Base-by-base conservation (phyloP, 2,113 vertebrate species). In the Xerus inauris region DNA sequence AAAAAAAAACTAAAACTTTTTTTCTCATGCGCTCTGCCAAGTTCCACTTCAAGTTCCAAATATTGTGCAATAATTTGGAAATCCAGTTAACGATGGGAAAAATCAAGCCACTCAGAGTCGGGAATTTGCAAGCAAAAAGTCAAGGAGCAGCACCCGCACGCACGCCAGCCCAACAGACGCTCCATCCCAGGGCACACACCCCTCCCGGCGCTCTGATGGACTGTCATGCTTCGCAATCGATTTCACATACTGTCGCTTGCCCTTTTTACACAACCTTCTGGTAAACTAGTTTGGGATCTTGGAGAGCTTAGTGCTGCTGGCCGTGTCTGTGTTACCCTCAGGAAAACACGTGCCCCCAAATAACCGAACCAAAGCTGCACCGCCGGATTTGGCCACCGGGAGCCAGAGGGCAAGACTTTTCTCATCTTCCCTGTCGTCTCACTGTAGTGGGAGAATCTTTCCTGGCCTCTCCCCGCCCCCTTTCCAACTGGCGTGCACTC, bases 171-270 rank as follows among this genome's bases (percentile, higher is more conserved):
- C 62, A 2, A 38, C 49, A 26, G 42, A 82, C n/a, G 17, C 87
- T 2, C 76, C 72, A 77, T 49, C 87, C 82, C 75, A 6, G 69
- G 32, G 77, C 3, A 30, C 83, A n/a, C 57, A 80, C 64, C 85
- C 81, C 90, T 89, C 72, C 64, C 26, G 12, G 2, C 28, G 8
- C 81, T 35, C 64, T 5, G 47, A 65, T 13, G 35, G 38, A 83
- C 85, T 32, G 89, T 96, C 96, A 96, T 19, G 93, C 94, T 93
- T 62, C 12, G 5, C 94, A 87, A 97, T 97, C 71, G 84, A 96
- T 96, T 98, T 98, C 94, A 97, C 71, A 91, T 71, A 91, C 73
- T 90, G 96, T 85, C 98, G 95, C 97, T 81, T 94, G 96, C 93
- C 84, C 89, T 96, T 96, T 94, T 42, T 57, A 35, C 77, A 90